A percentile compares a stretch with the other conserved stretches of the same genome.
These are phyloP conservation scores for Excalfactoria chinensis DNA, from an alignment of 2,113 vertebrate genomes.

Conservation along the genomic window DNA sequence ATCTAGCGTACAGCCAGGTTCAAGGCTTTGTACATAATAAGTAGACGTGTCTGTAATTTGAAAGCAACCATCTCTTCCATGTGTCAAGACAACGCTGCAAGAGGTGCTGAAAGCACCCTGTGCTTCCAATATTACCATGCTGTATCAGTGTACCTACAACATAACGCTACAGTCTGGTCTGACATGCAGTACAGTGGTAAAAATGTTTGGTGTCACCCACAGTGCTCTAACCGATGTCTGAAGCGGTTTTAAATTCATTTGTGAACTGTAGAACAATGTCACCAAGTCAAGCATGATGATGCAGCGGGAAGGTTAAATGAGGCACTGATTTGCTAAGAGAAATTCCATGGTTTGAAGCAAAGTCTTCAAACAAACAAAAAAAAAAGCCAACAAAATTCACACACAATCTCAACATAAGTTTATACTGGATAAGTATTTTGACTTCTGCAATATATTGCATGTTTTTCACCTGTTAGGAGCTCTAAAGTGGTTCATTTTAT, in stretches of 20 bases:
- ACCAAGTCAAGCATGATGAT: not conserved
- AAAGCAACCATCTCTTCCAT: not conserved
- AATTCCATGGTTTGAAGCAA: not conserved
- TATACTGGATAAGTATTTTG: not conserved
- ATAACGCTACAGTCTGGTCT: not conserved
- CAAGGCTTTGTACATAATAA: not conserved
- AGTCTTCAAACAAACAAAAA: not conserved
- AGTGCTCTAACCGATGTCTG: not conserved
- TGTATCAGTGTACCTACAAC: rapidly evolving
- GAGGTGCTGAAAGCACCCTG: too few relatives aligned
- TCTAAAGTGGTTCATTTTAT: not conserved
- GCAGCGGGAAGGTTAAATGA: not conserved
- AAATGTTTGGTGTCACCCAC: not conserved
- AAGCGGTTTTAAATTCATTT: not conserved
- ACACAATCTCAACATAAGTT: not conserved
- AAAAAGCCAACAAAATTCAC: not conserved
- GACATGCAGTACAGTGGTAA: rapidly evolving
- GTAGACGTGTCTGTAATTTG: not conserved
- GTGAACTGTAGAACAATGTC: not conserved
- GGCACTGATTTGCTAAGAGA: not conserved
- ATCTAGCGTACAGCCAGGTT: not conserved
- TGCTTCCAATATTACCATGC: not conserved
- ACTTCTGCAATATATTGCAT: not conserved
- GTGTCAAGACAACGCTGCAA: not conserved
- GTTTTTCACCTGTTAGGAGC: not conserved